Percentiles rank a stretch among this genome's conserved stretches.
phyloP scores from a whole-genome alignment of 2,888 invertebrate species.

The Pachymerium ferrugineum region DNA sequence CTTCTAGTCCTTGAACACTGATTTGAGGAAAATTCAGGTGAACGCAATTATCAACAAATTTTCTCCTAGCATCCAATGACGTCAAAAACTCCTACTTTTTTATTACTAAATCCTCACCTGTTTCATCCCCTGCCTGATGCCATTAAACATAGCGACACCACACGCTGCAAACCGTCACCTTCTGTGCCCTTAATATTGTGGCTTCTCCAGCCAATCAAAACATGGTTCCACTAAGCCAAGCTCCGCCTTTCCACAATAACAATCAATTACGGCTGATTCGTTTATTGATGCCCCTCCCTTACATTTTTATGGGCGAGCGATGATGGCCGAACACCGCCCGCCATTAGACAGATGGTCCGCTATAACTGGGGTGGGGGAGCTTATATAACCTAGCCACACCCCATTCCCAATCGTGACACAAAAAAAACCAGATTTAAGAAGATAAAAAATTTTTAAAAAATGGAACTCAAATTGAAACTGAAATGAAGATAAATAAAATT shows the following conservation, averaged over 20 bases:
- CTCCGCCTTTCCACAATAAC: conserved; percentile 15
- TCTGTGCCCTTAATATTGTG: background rate
- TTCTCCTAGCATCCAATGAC: background rate
- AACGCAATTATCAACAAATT: background rate
- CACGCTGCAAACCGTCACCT: background rate
- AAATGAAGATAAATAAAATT: too few relatives aligned
- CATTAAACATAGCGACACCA: background rate
- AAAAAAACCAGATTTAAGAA: background rate
- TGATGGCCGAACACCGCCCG: conserved; percentile 16
- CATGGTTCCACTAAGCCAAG: background rate
- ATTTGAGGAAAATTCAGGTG: conserved; percentile 4
- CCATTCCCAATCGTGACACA: too few relatives aligned
- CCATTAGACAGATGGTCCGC: conserved; percentile 1
- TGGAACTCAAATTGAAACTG: background rate
- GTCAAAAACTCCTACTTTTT: background rate
- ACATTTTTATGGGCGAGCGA: conserved; percentile 4
- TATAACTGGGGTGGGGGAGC: background rate
- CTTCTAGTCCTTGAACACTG: background rate
- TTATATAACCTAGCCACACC: background rate
- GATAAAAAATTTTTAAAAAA: background rate
- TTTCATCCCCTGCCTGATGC: background rate
- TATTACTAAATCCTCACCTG: background rate
- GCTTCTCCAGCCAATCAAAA: background rate
- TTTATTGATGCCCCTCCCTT: conserved; percentile 27
- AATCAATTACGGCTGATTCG: conserved; percentile 27